Evolutionary conservation across 1,140 invertebrate genomes (phyloP), one percentile per base, ranked within the genome.

Genomic region (Drosophila parabipectinata): DNA sequence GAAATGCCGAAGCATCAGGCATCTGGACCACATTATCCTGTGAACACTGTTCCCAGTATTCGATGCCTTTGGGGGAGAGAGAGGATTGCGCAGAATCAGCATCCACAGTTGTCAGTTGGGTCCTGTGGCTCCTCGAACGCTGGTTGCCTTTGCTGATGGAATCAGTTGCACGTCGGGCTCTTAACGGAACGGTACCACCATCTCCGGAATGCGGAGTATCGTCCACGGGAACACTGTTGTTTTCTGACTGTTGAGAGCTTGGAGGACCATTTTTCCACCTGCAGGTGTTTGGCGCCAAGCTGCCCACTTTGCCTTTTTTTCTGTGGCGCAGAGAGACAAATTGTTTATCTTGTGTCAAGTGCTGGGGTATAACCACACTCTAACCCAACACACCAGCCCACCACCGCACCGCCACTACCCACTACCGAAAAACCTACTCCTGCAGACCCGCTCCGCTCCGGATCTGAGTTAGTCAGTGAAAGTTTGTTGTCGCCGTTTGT

Each of bases 331-430:
- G 50, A 85, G 73, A 79, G 84, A 88, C 83, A 88, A 87, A 88
- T 87, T 87, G 79, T 87, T 87, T 87, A 87, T 88, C 75, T 87
- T 83, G 83, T 83, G 83, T 87, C 79, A 88, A 88, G 83, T 88
- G 76, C 73, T 79, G 37, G 44, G 63, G 63, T 41, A 72, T 41
- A 48, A 57, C 21, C 50, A 32, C 67, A 47, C 44, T 47, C 44
- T 7, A 47, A 21, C 15, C 44, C 18, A 18, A 10, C 15, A 37
- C 62, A 39, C 63, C 63, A 50, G 51, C n/a, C 14, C 15, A 39
- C 37, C 34, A 10, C 14, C n/a, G 9, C 48, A 34, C 24, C 41
- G 6, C 52, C 28, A 34, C n/a, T 39, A 7, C 34, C 32, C 32
- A n/a, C n/a, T n/a, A n/a, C 21, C n/a, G 1, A 21, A 3, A 24